Base-by-base conservation (phyloP, 92 coral and sea anemone species). In the Parazoanthus darwini region DNA sequence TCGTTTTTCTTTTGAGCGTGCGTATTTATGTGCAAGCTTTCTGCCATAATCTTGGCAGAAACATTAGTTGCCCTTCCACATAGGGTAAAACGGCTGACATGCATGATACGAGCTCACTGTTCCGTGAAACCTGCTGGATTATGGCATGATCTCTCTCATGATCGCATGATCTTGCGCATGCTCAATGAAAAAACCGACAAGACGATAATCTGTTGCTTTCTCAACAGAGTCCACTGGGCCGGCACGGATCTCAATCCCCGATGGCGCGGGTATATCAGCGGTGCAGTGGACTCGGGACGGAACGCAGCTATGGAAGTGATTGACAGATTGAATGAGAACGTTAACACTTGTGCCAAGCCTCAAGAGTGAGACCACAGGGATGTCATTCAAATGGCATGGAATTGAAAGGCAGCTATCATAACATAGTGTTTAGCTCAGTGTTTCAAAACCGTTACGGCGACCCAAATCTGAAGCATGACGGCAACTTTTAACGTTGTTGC, bases 181-280 rank as follows among this genome's bases (percentile, higher is more conserved):
- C 51, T 46, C 51, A 46, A 46, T 46, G 51, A 46, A 10, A 46
- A 29, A 46, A 46, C 8, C 51, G 51, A 46, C 8, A 46, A 0
- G 51, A 46, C 42, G 42, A 39, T 39, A 39, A 4, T 4, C 42
- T 20, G 78, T 6, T 18, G 8, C 23, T 29, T 29, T 20, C 42
- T 65, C 72, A 63, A 5, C 85, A 97, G 99, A 77, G 72, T 97
- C 78, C 96, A 97, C 80, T 97, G 98, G 99, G 99, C 98, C 58
- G 99, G 96, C 5, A 94, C 99, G 33, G 99, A 97, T 39, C 90
- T 91, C 9, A 93, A 94, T 7, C 76, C 94, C 14, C 89, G 93
- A 39, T 92, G 96, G 93, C 94, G 98, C 42, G 99, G 99, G n/a
- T 97, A 95, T 89, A 94, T 93, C 86, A 94, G 93, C 86, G 99